A percentile compares a stretch with the other conserved stretches of the same genome.
Evolutionary conservation across 1,140 invertebrate genomes (phyloP).

Genomic region (Achroia grisella): DNA sequence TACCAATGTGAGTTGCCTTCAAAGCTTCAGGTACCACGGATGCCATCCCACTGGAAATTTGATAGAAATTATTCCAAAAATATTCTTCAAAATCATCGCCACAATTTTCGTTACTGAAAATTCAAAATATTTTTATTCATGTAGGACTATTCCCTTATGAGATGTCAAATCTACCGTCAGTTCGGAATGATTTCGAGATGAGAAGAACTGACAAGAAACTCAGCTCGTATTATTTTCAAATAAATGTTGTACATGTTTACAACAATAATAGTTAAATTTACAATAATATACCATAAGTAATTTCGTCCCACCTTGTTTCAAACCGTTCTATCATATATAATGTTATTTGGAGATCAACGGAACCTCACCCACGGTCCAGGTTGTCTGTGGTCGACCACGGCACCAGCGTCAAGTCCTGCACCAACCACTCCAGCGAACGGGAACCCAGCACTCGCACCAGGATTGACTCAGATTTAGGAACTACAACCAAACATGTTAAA

Average conservation of each 20-base stretch:
- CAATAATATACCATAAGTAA: background rate
- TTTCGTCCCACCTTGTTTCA: too few species aligned
- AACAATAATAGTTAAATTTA: background rate
- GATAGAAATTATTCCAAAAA: too few species aligned
- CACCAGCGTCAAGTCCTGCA: slow-evolving; percentile 53
- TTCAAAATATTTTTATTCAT: too few species aligned
- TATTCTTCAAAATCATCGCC: too few species aligned
- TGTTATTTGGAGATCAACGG: slow-evolving; percentile 23
- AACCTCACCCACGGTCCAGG: slow-evolving; percentile 43
- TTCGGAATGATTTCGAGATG: too few species aligned
- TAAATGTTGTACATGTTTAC: too few species aligned
- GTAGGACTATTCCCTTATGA: too few species aligned
- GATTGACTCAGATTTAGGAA: slow-evolving; percentile 14
- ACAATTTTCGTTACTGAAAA: slow-evolving; percentile 6
- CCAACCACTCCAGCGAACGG: slow-evolving; percentile 35
- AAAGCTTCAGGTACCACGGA: slow-evolving; percentile 19
- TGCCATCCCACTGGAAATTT: too few species aligned
- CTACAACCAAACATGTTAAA: slow-evolving; percentile 9
- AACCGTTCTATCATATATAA: background rate
- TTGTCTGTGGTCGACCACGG: slow-evolving; percentile 43
- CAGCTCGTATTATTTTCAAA: too few species aligned
- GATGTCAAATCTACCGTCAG: too few species aligned
- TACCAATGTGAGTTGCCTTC: slow-evolving; percentile 19
- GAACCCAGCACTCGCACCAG: slow-evolving; percentile 53
- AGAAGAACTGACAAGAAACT: too few species aligned